Evolutionary conservation across 1,140 invertebrate genomes (phyloP), one percentile per base, ranked within the genome.

Genomic region (Argopecten irradians): DNA sequence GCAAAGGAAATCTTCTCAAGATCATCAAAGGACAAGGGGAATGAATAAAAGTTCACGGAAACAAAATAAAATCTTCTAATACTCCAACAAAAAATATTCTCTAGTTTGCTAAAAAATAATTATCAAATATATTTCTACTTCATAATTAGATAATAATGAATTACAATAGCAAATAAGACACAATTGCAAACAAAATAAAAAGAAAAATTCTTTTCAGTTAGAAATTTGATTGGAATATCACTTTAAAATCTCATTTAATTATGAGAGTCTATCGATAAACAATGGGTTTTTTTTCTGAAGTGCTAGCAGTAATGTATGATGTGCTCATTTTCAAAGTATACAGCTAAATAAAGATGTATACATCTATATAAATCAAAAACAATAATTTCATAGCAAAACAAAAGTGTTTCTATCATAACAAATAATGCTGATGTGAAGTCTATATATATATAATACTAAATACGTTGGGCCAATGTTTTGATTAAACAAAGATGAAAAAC

Each of bases 1-100:
- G 55, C 55, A 71, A 71, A 71, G 22, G 28, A 71, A 71, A 71
- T 71, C 55, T 28, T 71, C 28, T 71, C 28, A 28, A 16, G 8
- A 8, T 71, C 55, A 71, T 71, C 55, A 71, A n/a, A 71, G 7
- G 22, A 71, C 11, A 11, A 71, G 55, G 55, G 55, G 55, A 71
- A 71, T 71, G 55, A 71, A 71, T 71, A 71, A 71, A 71, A 71
- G 55, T 71, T 16, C 5, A 71, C 28, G 55, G n/a, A 71, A 71
- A 71, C 55, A 71, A 28, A 71, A 71, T 71, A 71, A 71, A 71
- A 71, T 71, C n/a, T 71, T 28, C 55, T 71, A 71, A 71, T 71
- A 71, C 55, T 71, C 28, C 55, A 71, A 71, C 55, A 71, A 71
- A n/a, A n/a, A 71, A 71, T n/a, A 71, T 28, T 71, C 22, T 71